Conservation (phyloP, 2,797 vertebrate genomes). For the Vultur gryphus region DNA sequence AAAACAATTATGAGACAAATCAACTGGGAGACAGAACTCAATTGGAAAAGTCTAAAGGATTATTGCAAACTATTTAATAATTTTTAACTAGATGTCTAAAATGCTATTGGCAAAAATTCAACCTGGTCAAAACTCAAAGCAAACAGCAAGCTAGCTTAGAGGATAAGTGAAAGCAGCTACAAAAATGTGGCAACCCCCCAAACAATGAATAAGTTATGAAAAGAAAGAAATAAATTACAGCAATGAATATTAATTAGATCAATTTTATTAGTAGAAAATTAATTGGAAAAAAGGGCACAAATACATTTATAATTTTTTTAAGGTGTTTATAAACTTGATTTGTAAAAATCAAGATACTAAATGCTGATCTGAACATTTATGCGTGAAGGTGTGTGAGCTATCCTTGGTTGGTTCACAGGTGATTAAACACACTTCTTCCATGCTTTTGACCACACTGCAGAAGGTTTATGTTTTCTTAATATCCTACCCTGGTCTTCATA, state of each 20-base stretch:
- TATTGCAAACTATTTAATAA: background rate
- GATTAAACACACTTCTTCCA: background rate
- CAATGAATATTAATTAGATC: background rate
- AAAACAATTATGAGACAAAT: background rate
- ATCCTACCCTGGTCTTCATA: background rate
- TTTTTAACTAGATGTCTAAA: background rate
- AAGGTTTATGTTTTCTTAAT: background rate
- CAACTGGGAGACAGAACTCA: background rate
- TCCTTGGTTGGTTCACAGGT: background rate
- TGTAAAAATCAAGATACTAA: background rate
- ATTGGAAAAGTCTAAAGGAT: background rate
- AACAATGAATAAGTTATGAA: background rate
- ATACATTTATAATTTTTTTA: rapidly evolving
- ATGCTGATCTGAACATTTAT: background rate
- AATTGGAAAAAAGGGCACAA: background rate
- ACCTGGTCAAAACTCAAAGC: background rate
- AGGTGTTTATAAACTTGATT: background rate
- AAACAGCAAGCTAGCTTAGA: background rate
- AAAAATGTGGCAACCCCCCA: background rate
- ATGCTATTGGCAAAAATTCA: background rate
- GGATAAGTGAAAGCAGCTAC: background rate
- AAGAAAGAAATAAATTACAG: background rate
- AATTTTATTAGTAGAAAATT: background rate
- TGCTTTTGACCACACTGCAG: background rate
- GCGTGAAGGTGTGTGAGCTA: background rate